Evolutionary conservation across 2,797 vertebrate species (phyloP), one percentile per base, ranked within the genome.

Genomic region (Alosa sapidissima): DNA sequence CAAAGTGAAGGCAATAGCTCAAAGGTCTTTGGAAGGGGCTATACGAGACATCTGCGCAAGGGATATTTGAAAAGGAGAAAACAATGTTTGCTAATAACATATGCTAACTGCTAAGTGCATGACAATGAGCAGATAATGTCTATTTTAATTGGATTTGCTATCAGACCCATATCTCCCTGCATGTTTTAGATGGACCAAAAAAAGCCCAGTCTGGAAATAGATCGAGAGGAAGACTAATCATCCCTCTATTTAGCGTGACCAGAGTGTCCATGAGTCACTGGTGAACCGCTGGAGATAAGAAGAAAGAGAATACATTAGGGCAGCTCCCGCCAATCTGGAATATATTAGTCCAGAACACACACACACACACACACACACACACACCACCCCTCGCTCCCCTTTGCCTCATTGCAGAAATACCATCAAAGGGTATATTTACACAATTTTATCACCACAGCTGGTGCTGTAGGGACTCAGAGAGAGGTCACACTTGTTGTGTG

Each of bases 251-350:
- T 8, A 16, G 14, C 72, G 19, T 78, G 72, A 78, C 72, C 72
- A 47, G 14, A 78, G 72, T 5, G 72, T 58, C 11, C 21, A 36
- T 49, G 72, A 82, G 72, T 85, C 54, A 49, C n/a, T 41, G 21
- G 45, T 55, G 45, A 52, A 72, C 81, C 33, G 52, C 81, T 41
- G 16, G 36, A 84, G 82, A 83, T 54, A 82, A 84, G 81, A 82
- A 82, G 52, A 84, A 78, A 82, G 88, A 89, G 87, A 88, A 89
- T 90, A 85, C 88, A 89, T 91, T 91, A 90, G 72, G 72, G 72
- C 58, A 60, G 58, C 58, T 24, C n/a, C 21, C 58, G 72, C 14
- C 41, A 78, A 45, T 78, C 72, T 78, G 16, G 72, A 78, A 78
- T 47, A 78, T 7, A 78, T 78, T 78, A 78, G 36, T 78, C 14